Evolutionary conservation across 1,140 invertebrate genomes (phyloP).

Genomic region (Hestina assimilis): DNA sequence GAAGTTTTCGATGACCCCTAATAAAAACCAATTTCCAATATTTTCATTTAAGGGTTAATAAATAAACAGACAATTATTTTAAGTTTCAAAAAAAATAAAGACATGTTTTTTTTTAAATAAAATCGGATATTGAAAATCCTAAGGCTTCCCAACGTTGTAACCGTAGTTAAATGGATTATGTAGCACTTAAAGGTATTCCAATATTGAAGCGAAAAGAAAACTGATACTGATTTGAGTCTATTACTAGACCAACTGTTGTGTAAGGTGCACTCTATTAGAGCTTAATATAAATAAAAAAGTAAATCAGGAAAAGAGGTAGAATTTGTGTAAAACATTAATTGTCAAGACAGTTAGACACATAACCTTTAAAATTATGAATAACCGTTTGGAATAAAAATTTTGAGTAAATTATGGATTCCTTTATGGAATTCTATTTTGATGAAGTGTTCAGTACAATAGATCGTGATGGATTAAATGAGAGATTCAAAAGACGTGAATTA

Average conservation of each 20-base stretch:
- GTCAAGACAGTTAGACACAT: not conserved
- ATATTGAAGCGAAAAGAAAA: constrained; percentile 19
- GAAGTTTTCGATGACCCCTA: too few relatives aligned
- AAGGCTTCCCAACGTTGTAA: constrained; percentile 46
- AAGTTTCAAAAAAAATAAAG: too few relatives aligned
- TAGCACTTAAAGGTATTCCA: constrained; percentile 55
- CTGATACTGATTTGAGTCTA: constrained; percentile 47
- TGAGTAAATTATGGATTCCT: constrained; percentile 79
- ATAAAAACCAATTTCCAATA: too few relatives aligned
- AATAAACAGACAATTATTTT: too few relatives aligned
- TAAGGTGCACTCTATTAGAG: not conserved
- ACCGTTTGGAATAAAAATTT: constrained; percentile 14
- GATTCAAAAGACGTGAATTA: constrained; percentile 81
- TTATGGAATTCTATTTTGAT: constrained; percentile 85
- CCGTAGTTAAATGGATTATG: constrained; percentile 56
- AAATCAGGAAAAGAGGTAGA: not conserved
- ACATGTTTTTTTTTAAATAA: not conserved
- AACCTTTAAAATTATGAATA: not conserved
- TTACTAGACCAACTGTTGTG: constrained; percentile 20
- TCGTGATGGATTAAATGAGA: constrained; percentile 81
- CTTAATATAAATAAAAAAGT: not conserved
- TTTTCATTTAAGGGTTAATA: too few relatives aligned
- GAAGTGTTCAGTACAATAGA: constrained; percentile 82
- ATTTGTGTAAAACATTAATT: not conserved
- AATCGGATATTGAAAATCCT: constrained; percentile 2